A percentile compares a stretch with the other conserved stretches of the same genome.
phyloP scores from a whole-genome alignment of 2,888 invertebrate genomes.

The Agapostemon virescens region DNA sequence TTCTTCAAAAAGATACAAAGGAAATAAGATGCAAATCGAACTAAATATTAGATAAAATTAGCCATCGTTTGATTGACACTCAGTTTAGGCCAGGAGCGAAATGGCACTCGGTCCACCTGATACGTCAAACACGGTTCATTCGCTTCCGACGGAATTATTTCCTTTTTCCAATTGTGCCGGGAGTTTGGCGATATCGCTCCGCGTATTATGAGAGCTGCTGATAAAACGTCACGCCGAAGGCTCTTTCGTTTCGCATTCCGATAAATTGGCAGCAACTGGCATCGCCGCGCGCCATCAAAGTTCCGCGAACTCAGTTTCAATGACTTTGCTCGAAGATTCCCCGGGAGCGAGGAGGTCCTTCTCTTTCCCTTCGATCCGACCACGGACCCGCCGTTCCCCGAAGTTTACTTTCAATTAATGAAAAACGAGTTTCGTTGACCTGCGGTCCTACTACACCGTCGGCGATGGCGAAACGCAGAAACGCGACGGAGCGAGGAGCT shows the following conservation, averaged over 20 bases:
- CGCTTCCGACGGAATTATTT: neutral
- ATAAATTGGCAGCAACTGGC: slow-evolving; percentile 54
- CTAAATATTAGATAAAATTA: neutral
- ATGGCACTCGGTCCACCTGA: neutral
- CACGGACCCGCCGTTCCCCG: slow-evolving; percentile 28
- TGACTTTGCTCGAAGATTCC: slow-evolving; percentile 63
- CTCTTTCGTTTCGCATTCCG: slow-evolving; percentile 48
- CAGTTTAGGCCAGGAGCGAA: neutral
- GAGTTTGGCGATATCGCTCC: neutral
- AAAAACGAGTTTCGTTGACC: slow-evolving; percentile 69
- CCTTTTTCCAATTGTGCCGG: neutral
- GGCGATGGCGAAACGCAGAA: slow-evolving; percentile 46
- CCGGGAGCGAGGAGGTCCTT: slow-evolving; percentile 39
- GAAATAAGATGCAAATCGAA: too few relatives aligned
- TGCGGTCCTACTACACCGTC: slow-evolving; percentile 51
- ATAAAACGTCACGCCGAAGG: slow-evolving; percentile 40
- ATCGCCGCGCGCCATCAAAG: slow-evolving; percentile 31
- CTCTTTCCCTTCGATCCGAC: neutral
- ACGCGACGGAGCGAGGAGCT: slow-evolving; percentile 41
- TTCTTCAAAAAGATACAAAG: too few relatives aligned
- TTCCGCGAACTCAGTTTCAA: slow-evolving; percentile 55
- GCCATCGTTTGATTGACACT: neutral
- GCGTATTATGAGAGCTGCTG: neutral
- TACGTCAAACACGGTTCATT: slow-evolving; percentile 6
- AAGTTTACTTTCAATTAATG: slow-evolving; percentile 74